A percentile compares a stretch with the other conserved stretches of the same genome.
Conservation (phyloP, 2,888 invertebrate genomes). For the Sepioteuthis lessoniana region DNA sequence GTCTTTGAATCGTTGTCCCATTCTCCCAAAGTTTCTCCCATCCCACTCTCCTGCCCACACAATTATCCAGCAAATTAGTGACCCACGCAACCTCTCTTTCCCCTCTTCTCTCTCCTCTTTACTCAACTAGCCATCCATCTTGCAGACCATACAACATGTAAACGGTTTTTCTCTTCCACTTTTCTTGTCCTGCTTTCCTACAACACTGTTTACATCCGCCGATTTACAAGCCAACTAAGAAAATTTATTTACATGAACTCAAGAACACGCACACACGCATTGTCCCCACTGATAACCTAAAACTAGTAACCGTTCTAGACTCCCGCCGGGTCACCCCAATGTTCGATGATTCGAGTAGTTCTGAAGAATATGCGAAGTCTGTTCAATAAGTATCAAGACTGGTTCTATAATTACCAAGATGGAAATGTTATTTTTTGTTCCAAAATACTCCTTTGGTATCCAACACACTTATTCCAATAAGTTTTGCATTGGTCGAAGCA, state of each 20-base stretch:
- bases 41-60: not conserved
- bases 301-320: not conserved
- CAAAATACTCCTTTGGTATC: no score
- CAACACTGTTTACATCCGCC: not conserved
- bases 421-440: no score
- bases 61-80: not conserved
- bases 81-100: not conserved
- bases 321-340: not conserved
- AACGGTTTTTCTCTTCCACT: not conserved
- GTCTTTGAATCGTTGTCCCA: not conserved
- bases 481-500: no score
- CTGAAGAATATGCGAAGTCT: no score
- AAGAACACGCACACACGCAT: not conserved
- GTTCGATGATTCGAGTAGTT: not conserved
- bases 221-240: not conserved
- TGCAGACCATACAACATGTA: constrained; percentile 33
- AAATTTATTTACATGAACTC: constrained; percentile 8
- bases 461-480: no score
- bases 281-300: not conserved
- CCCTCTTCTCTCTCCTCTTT: not conserved
- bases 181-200: not conserved
- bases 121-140: not conserved
- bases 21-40: not conserved
- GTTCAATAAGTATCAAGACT: no score
- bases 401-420: no score